These are phyloP conservation scores for Halcyon malimbica DNA, from an alignment of 2,113 vertebrate species.

Conservation along the genomic window DNA sequence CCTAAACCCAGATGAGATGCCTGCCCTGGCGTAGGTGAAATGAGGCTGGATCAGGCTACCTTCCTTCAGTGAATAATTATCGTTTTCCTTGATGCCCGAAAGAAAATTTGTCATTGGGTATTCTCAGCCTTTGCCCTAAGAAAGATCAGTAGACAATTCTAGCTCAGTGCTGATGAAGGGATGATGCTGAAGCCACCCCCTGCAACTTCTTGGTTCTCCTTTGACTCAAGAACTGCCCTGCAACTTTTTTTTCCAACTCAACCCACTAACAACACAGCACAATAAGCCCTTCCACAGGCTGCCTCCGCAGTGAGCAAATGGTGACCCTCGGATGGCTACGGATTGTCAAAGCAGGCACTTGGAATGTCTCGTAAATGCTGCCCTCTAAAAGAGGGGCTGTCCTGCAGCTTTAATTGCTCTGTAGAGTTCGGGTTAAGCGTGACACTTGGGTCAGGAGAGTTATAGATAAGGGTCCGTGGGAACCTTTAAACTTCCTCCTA, in stretches of 20 bases:
- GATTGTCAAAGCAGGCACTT: not conserved
- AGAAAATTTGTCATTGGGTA: not conserved
- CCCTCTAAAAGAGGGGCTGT: not conserved
- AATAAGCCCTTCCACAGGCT: not conserved
- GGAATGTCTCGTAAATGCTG: not conserved
- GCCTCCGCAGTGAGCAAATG: not conserved
- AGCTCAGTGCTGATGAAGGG: not conserved
- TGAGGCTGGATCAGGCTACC: not conserved
- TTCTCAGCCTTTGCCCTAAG: not conserved
- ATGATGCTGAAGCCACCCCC: not conserved
- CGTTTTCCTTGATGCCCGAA: not conserved
- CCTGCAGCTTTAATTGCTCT: rapidly evolving
- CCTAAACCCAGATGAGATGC: not conserved
- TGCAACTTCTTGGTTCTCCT: not conserved
- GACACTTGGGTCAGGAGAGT: not conserved
- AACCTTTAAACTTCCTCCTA: not conserved
- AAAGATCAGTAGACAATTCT: not conserved
- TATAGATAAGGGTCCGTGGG: not conserved
- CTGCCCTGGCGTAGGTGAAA: not conserved
- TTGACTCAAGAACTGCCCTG: not conserved
- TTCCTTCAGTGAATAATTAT: not conserved
- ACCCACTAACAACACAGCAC: not conserved
- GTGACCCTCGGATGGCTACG: not conserved
- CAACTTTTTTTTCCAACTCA: not conserved
- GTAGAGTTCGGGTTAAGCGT: rapidly evolving